These are phyloP conservation scores for Papilio polyxenes DNA, from an alignment of 1,140 invertebrate genomes.

Conservation along the genomic window DNA sequence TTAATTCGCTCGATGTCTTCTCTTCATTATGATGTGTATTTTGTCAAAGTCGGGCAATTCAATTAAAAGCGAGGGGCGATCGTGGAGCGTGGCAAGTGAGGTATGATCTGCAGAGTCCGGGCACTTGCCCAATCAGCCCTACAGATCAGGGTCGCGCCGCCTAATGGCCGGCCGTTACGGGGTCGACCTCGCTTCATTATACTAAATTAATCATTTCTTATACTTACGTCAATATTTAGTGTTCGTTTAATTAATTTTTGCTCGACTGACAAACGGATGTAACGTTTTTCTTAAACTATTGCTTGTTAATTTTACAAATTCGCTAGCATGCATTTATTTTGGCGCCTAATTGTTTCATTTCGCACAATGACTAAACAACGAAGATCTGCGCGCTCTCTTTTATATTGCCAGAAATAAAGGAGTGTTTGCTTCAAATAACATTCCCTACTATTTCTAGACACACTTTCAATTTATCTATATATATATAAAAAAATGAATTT, in stretches of 20 bases:
- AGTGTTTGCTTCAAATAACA: too few relatives aligned
- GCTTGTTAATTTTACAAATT: too few relatives aligned
- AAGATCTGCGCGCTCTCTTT: too few relatives aligned
- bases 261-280: background rate
- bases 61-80: background rate
- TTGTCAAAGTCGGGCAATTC: conserved; percentile 16
- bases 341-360: too few relatives aligned
- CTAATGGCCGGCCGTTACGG: background rate
- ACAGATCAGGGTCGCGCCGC: background rate
- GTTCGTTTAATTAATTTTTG: background rate
- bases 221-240: background rate
- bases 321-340: too few relatives aligned
- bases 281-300: too few relatives aligned
- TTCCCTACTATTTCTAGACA: too few relatives aligned
- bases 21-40: background rate
- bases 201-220: conserved; percentile 6
- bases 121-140: background rate
- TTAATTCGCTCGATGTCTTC: background rate
- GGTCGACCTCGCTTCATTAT: background rate
- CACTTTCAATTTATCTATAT: too few relatives aligned
- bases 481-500: too few relatives aligned
- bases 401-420: too few relatives aligned
- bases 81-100: background rate
- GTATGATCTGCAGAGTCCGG: background rate
- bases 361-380: too few relatives aligned